Conservation (phyloP, 2,888 invertebrate genomes). For the Clepsis dumicolana region DNA sequence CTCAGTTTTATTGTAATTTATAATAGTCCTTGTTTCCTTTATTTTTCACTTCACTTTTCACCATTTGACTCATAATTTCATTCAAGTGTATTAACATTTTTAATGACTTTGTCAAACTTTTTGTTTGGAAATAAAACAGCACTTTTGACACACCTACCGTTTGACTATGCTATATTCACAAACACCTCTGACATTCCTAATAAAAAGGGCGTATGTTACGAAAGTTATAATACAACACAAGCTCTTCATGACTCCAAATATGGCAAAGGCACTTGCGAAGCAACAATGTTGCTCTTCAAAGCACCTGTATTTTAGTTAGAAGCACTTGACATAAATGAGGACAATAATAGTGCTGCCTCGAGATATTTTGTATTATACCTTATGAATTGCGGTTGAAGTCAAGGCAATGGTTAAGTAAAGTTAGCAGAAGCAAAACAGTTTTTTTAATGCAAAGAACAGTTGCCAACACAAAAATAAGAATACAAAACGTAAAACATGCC, state of each 20-base stretch:
- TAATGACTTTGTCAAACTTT: not conserved
- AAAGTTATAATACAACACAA: not conserved
- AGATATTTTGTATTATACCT: constrained; percentile 54
- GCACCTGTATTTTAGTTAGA: constrained; percentile 16
- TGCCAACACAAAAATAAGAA: not conserved
- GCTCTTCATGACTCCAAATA: not conserved
- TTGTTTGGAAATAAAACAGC: not conserved
- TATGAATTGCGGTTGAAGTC: constrained; percentile 64
- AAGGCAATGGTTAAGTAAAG: constrained; percentile 58
- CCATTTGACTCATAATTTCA: not conserved
- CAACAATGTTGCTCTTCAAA: constrained; percentile 20
- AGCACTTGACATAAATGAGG: constrained; percentile 63
- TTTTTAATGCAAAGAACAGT: not conserved
- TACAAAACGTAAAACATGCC: too few species aligned
- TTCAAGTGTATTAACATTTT: not conserved
- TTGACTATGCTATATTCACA: not conserved
- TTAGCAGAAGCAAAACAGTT: constrained; percentile 48
- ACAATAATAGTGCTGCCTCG: constrained; percentile 59
- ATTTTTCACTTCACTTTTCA: not conserved
- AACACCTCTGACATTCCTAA: not conserved
- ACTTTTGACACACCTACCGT: not conserved
- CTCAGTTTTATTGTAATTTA: constrained; percentile 28
- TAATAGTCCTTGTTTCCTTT: constrained; percentile 24
- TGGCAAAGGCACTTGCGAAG: constrained; percentile 1
- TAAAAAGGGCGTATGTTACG: not conserved